Evolutionary conservation across 2,113 vertebrate species (phyloP).

Genomic region (Nerophis ophidion): DNA sequence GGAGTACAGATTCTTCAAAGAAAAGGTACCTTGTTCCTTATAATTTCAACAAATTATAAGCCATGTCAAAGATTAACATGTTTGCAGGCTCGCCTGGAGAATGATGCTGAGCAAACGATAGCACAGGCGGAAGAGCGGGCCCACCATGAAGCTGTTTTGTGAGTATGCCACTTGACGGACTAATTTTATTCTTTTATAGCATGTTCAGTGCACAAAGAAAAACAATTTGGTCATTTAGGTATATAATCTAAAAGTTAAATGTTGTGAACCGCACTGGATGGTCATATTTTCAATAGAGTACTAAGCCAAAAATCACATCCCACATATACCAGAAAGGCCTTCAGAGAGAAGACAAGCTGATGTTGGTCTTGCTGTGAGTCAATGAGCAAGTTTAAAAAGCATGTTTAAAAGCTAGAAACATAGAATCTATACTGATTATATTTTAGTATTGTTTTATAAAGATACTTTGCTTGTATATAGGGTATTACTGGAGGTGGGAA

Average conservation of each 20-base stretch:
- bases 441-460: background rate
- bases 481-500: too few species aligned
- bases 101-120: slow-evolving; percentile 76
- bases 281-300: slow-evolving; percentile 50
- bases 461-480: too few species aligned
- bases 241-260: slow-evolving; percentile 37
- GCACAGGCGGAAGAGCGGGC: slow-evolving; percentile 68
- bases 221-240: slow-evolving; percentile 30
- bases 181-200: slow-evolving; percentile 56
- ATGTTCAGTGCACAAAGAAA: slow-evolving; percentile 46
- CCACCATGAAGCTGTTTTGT: slow-evolving; percentile 79
- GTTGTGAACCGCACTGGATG: slow-evolving; percentile 55
- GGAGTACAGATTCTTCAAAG: slow-evolving; percentile 76
- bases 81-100: slow-evolving; percentile 73
- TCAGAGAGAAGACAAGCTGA: slow-evolving; percentile 27
- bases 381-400: slow-evolving; percentile 21
- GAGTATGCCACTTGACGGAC: slow-evolving; percentile 61
- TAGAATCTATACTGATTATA: background rate
- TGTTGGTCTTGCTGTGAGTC: slow-evolving; percentile 27
- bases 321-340: slow-evolving; percentile 17
- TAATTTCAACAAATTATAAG: too few species aligned
- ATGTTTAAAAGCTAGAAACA: background rate
- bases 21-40: slow-evolving; percentile 71
- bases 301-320: slow-evolving; percentile 63
- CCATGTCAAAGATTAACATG: slow-evolving; percentile 7